Base-by-base conservation (phyloP, 2,888 invertebrate genomes). In the Euphydryas editha region DNA sequence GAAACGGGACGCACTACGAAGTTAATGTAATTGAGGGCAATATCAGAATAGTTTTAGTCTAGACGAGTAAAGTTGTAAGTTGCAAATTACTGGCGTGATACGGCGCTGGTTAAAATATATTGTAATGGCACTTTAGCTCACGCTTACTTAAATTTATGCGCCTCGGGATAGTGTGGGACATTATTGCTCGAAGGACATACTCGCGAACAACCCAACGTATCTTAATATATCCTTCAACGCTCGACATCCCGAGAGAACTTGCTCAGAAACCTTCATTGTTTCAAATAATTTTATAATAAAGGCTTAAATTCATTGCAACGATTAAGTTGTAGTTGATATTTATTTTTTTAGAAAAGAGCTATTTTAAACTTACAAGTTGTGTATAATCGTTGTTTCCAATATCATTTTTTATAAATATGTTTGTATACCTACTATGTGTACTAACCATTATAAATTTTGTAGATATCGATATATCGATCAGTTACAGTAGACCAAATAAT, bases 31-130 rank as follows among this genome's bases (percentile, higher is more conserved):
- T 88, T 87, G 84, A 83, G 82, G 84, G 87, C 83, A 88, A 88
- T 88, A 84, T 82, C 75, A 82, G 82, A 88, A 88, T 88, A 89
- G 89, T 89, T 91, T 86, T 75, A 90, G 90, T 90, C 90, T 90
- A 90, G 90, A 91, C 90, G 82, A 82, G 79, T 76, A 80, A 83
- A 82, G 84, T 86, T 84, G 83, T 80, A 83, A 82, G 83, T 86
- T 83, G 82, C 81, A 81, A 86, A 85, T 88, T 83, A 85, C 85
- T 82, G 82, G 83, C 83, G 81, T 84, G 80, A 84, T 74, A 76
- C 79, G 74, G 77, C 76, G 72, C 79, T 80, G 80, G 81, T 84
- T 85, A 80, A 83, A 85, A 84, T 85, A 82, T 84, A 83, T 85
- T 81, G 84, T 84, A 80, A 82, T 78, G 78, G 69, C 68, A 76